phyloP scores from a whole-genome alignment of 2,888 invertebrate genomes.

The Sphinx pinastri region DNA sequence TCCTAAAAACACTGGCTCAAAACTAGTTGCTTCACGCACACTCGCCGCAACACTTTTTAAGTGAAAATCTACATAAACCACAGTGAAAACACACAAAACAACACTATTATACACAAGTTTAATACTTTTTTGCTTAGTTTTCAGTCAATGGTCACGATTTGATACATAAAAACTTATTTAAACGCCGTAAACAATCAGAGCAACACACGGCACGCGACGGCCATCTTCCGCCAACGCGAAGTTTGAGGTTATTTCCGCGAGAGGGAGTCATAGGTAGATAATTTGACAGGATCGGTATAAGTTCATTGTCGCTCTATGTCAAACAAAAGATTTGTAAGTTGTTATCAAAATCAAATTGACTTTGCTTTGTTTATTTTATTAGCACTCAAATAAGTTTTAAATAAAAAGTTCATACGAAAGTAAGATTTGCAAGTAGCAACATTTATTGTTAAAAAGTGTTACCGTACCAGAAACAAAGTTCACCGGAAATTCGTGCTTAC shows the following conservation, averaged over 20 bases:
- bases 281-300: not conserved
- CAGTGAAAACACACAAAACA: constrained; percentile 49
- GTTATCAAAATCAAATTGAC: too few relatives aligned
- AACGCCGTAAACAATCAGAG: constrained; percentile 77
- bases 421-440: not conserved
- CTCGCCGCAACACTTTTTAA: constrained; percentile 72
- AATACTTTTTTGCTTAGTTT: constrained; percentile 57
- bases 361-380: too few relatives aligned
- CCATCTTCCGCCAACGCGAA: constrained; percentile 79
- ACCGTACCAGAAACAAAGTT: not conserved
- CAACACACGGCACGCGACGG: constrained; percentile 78
- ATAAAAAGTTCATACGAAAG: not conserved
- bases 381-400: not conserved
- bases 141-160: constrained; percentile 51
- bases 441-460: not conserved
- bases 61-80: constrained; percentile 62
- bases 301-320: constrained; percentile 23
- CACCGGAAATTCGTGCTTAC: not conserved
- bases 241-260: constrained; percentile 66
- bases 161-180: constrained; percentile 69
- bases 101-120: constrained; percentile 45
- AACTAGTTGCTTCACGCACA: constrained; percentile 74
- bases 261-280: constrained; percentile 55
- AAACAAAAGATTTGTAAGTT: constrained; percentile 23
- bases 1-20: constrained; percentile 75